Percentiles rank a stretch among this genome's conserved stretches.
These are phyloP conservation scores for Eonycteris spelaea DNA, from an alignment of 2,113 vertebrate species.

Conservation along the genomic window DNA sequence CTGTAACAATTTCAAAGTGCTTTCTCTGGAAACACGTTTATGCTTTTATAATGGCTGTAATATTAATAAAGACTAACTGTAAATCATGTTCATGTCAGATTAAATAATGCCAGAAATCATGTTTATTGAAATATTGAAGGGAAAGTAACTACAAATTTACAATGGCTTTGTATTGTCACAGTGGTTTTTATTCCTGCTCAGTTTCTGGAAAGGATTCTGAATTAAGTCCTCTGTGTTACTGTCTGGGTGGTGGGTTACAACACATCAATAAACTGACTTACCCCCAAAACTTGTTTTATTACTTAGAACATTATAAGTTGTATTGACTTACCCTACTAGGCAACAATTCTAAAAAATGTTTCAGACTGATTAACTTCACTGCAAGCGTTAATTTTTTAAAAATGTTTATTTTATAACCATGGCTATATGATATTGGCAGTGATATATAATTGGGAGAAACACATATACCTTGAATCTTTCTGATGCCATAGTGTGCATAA, in stretches of 20 bases:
- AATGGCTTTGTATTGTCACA: constrained; percentile 12
- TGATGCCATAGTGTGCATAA: neutral
- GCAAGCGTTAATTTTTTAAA: neutral
- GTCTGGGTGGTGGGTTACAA: neutral
- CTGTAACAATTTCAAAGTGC: constrained; percentile 65
- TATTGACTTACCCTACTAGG: neutral
- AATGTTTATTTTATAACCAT: neutral
- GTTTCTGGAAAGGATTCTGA: constrained; percentile 22
- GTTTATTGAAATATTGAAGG: constrained; percentile 27
- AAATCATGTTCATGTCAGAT: constrained; percentile 55
- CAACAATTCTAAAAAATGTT: neutral
- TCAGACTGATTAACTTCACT: neutral
- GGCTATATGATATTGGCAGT: neutral
- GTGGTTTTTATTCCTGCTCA: constrained; percentile 1
- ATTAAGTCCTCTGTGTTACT: constrained; percentile 1
- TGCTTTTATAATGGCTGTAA: constrained; percentile 57
- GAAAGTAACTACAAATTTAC: neutral
- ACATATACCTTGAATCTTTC: neutral
- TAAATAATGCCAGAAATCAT: constrained; percentile 45
- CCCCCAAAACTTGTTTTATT: constrained; percentile 40
- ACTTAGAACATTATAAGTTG: neutral
- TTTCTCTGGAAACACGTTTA: neutral
- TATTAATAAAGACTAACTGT: constrained; percentile 54
- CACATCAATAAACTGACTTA: constrained; percentile 62
- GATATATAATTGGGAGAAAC: neutral